phyloP scores from a whole-genome alignment of 2,797 vertebrate species.

The Rhinella marina region DNA sequence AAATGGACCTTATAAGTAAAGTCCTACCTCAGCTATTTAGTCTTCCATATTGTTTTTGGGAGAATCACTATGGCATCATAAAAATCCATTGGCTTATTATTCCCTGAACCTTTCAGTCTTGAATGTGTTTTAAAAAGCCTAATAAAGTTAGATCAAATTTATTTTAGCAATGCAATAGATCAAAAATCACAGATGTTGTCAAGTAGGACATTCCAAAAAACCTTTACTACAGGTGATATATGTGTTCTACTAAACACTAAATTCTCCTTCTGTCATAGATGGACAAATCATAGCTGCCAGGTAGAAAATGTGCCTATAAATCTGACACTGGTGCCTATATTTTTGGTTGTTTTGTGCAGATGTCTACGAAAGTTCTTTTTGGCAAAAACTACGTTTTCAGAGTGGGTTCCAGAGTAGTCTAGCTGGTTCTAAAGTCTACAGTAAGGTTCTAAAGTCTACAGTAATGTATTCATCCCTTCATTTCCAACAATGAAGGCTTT shows the following conservation, averaged over 20 bases:
- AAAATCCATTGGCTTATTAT: not conserved
- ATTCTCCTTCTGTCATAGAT: constrained; percentile 9
- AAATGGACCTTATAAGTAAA: not conserved
- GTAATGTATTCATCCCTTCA: no score
- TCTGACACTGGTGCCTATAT: not conserved
- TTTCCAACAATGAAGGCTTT: no score
- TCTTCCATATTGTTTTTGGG: not conserved
- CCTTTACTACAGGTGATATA: constrained; percentile 16
- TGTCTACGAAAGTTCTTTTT: not conserved
- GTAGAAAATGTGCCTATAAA: constrained; percentile 21
- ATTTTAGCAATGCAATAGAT: constrained; percentile 14
- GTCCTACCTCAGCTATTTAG: not conserved
- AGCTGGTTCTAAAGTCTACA: no score
- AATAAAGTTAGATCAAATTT: constrained; percentile 14
- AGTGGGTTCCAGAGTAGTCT: not conserved
- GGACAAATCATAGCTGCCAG: not conserved
- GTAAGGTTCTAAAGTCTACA: no score
- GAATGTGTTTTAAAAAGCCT: not conserved
- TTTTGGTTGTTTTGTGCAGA: not conserved
- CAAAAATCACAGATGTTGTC: not conserved
- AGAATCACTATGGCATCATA: not conserved
- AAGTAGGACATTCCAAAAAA: not conserved
- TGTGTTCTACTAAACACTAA: not conserved
- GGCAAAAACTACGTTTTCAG: not conserved
- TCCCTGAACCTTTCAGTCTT: not conserved